Evolutionary conservation across 2,113 vertebrate species (phyloP).

Genomic region (Syngnathus floridae): DNA sequence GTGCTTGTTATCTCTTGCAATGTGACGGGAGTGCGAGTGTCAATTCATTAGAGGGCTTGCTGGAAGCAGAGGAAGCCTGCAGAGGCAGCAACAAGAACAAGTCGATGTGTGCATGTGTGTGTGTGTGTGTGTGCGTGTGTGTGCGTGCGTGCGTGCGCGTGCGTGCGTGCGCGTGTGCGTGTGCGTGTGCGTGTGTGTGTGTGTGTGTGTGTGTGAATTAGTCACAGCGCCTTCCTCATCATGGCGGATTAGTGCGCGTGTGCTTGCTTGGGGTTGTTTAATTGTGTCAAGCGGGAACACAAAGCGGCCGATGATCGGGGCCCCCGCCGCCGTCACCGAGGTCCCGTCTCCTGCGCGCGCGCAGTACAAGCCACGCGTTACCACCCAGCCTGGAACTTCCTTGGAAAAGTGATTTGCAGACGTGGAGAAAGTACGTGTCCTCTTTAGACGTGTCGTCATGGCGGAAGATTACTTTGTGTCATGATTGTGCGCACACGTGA

Average conservation of each 20-base stretch:
- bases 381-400: neutral
- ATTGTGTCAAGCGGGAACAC: slow-evolving; percentile 47
- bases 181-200: neutral
- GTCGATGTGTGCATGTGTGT: neutral
- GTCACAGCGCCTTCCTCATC: slow-evolving; percentile 25
- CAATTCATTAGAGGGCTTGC: neutral
- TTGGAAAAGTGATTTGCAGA: neutral
- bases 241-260: neutral
- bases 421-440: too few relatives aligned
- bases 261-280: slow-evolving; percentile 28
- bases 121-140: neutral
- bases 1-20: neutral
- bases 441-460: too few relatives aligned
- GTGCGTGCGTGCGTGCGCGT: neutral
- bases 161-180: neutral
- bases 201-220: slow-evolving; percentile 26
- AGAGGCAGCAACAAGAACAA: neutral
- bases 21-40: neutral
- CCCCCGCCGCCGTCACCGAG: slow-evolving; percentile 6
- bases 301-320: slow-evolving; percentile 26
- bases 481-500: too few relatives aligned
- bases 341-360: neutral
- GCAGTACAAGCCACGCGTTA: neutral
- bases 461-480: too few relatives aligned
- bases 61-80: neutral